Percentiles rank a stretch among this genome's conserved stretches.
Conservation (phyloP, 2,797 vertebrate genomes). For the Chelon labrosus region DNA sequence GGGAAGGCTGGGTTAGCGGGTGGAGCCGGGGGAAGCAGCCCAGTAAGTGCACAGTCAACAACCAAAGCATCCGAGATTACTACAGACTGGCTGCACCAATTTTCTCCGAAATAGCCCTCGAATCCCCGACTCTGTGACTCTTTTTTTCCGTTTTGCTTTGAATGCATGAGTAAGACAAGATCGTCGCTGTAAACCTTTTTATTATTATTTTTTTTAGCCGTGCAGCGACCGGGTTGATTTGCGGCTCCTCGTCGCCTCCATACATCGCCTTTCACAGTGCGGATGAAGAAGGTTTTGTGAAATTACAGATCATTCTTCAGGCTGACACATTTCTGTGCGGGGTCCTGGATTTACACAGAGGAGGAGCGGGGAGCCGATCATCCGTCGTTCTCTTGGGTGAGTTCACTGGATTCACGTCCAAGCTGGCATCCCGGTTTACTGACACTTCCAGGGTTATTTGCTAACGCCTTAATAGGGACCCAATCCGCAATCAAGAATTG, state of each 20-base stretch:
- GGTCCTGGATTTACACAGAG: conserved; percentile 85
- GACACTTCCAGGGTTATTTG: conserved; percentile 35
- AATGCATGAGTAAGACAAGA: conserved; percentile 15
- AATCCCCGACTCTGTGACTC: neutral
- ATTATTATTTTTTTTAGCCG: conserved; percentile 21
- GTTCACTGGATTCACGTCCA: conserved; percentile 63
- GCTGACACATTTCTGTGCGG: conserved; percentile 11
- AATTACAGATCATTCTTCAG: conserved; percentile 32
- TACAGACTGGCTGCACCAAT: conserved; percentile 32
- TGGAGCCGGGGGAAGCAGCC: conserved; percentile 81
- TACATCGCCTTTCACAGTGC: conserved; percentile 32
- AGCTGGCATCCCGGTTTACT: conserved; percentile 32
- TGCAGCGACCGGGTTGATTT: conserved; percentile 38
- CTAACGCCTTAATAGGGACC: conserved; percentile 30
- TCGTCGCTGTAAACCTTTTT: conserved; percentile 4
- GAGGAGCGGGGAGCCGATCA: conserved; percentile 75
- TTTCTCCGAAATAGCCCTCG: conserved; percentile 29
- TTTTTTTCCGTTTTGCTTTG: conserved; percentile 27
- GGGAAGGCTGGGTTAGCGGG: conserved; percentile 82
- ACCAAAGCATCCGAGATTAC: conserved; percentile 81
- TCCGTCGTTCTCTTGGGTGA: conserved; percentile 82
- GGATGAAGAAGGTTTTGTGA: conserved; percentile 66
- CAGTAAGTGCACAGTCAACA: conserved; percentile 82
- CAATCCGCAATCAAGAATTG: neutral
- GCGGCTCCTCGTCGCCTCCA: conserved; percentile 54